Evolutionary conservation across 2,113 vertebrate species (phyloP).

Genomic region (Boulengeromyrus knoepffleri): DNA sequence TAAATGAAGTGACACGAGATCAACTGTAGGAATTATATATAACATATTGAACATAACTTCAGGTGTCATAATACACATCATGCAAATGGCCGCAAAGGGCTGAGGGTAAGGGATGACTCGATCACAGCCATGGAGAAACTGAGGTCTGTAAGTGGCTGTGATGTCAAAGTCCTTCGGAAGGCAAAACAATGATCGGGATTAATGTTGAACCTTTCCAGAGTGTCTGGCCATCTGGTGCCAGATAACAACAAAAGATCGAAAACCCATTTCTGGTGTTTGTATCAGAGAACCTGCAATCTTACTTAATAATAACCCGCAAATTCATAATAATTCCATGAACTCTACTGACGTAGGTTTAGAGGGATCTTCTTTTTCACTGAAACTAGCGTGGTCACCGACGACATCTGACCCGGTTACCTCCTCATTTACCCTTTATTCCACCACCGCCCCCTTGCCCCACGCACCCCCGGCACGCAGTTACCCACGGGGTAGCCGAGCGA

Average conservation of each 20-base stretch:
- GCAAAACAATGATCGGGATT: not conserved
- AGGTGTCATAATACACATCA: not conserved
- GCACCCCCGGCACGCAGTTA: constrained; percentile 54
- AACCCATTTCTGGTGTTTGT: not conserved
- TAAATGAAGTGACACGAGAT: not conserved
- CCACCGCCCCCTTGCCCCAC: not conserved
- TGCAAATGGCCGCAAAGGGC: not conserved
- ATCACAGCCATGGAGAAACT: not conserved
- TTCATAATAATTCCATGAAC: not conserved
- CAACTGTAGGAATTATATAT: not conserved
- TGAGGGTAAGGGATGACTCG: not conserved
- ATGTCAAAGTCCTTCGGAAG: not conserved
- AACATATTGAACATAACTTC: not conserved
- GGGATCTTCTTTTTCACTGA: not conserved
- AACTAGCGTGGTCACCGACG: not conserved
- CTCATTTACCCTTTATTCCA: not conserved
- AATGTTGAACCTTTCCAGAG: not conserved
- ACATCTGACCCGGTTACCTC: not conserved
- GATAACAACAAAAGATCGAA: not conserved
- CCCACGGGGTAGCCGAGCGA: constrained; percentile 46
- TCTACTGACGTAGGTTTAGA: not conserved
- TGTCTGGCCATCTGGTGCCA: not conserved
- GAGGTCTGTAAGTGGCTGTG: not conserved
- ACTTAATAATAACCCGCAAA: not conserved
- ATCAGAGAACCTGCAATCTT: not conserved